Conservation (phyloP, 2,888 invertebrate genomes). For the Cosmopolites sordidus region DNA sequence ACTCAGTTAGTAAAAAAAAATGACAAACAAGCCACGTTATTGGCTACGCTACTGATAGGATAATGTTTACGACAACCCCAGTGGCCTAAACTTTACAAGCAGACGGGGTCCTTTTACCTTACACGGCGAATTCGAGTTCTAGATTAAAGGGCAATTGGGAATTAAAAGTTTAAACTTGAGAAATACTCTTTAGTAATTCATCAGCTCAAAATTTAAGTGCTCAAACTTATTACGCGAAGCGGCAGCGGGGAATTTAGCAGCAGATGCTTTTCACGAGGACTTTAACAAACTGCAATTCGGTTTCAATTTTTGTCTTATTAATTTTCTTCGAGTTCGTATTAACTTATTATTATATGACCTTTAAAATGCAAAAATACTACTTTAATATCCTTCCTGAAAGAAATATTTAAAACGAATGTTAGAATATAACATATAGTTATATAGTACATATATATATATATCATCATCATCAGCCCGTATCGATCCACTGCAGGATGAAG, state of each 20-base stretch:
- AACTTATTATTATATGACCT: too few species aligned
- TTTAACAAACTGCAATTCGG: constrained; percentile 1
- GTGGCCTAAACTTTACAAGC: constrained; percentile 17
- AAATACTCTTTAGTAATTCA: constrained; percentile 22
- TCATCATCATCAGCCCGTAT: too few species aligned
- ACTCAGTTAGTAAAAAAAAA: not conserved
- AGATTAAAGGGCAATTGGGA: constrained; percentile 30
- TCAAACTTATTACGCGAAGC: constrained; percentile 13
- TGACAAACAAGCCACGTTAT: not conserved
- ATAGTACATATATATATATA: too few species aligned
- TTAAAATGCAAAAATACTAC: too few species aligned
- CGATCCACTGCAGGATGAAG: too few species aligned
- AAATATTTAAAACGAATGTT: too few species aligned
- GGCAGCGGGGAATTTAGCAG: constrained; percentile 7
- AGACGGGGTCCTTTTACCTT: constrained; percentile 18
- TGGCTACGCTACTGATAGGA: constrained; percentile 13
- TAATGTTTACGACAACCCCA: constrained; percentile 17
- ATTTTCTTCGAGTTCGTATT: not conserved
- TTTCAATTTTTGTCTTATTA: not conserved
- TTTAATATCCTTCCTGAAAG: too few species aligned
- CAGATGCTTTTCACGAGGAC: constrained; percentile 1
- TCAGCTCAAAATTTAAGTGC: constrained; percentile 21
- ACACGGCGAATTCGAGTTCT: constrained; percentile 26
- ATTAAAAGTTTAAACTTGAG: constrained; percentile 26
- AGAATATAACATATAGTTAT: too few species aligned